Evolutionary conservation across 2,113 vertebrate species (phyloP), one percentile per base, ranked within the genome.

Genomic region (Bufo gargarizans): DNA sequence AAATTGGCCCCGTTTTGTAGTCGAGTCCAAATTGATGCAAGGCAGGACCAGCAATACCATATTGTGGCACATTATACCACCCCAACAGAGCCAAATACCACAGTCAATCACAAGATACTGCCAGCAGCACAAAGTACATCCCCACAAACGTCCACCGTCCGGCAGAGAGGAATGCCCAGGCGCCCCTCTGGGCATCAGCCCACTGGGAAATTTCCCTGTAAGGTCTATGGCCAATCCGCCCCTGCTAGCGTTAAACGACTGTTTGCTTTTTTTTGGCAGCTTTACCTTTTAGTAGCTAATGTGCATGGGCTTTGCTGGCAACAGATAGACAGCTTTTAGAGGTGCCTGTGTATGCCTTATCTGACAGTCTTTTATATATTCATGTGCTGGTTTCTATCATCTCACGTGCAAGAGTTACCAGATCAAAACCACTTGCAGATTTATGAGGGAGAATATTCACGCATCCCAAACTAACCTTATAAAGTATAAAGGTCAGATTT

Each of bases 401-500:
- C 43, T 63, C 58, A 13, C 56, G 49, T 77, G 58, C 22, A 85
- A 56, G n/a, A 71, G 59, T 53, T 69, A 9, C 49, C 33, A 43
- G 53, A 6, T 58, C 67, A 56, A 43, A 85, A 74, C 53, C 67
- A 47, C 33, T 45, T 56, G 45, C 56, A 77, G 16, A 86, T 87
- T 43, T 65, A 76, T 67, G 59, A 67, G 59, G 77, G n/a, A 47
- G 50, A 87, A 87, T 55, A 80, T 87, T 58, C 59, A 71, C 86
- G 82, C 63, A 74, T 71, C 17, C 22, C 49, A 65, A 82, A 22
- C 19, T 33, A 20, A 45, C 45, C 77, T 82, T 22, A 53, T 47
- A 56, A 82, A 82, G 78, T 50, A 72, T 45, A 88, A 88, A 88
- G 86, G 86, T 88, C 86, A 88, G 86, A 88, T 74, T 71, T 72